Base-by-base conservation (phyloP, 2,888 invertebrate species). In the Bedellia somnulentella region DNA sequence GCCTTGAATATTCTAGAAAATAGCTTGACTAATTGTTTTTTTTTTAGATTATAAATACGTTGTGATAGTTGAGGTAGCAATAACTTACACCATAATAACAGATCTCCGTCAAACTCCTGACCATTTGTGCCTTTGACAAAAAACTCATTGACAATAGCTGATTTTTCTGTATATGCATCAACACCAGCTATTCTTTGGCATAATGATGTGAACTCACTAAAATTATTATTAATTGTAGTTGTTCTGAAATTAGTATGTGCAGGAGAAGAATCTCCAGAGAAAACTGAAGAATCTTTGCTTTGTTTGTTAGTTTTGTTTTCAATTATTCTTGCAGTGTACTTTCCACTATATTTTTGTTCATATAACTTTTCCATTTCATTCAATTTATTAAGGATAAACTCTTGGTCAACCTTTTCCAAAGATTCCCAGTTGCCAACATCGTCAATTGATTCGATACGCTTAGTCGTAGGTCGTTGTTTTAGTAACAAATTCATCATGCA, bases 41-140 rank as follows among this genome's bases (percentile, higher is more conserved):
- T 93, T 70, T 93, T 92, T 28, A 97, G 68, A 70, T 96, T 95
- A 55, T 95, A 97, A 17, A 94, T 83, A 36, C 91, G 77, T 56
- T 93, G 92, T 9, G 84, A 80, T 15, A 86, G 86, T 27, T 85
- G 87, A 0, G 95, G 96, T 29, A 96, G 64, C 13, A 96, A 61
- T 39, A 94, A 61, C 46, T 87, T 86, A 52, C 92, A 83, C 89
- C 93, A 88, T 24, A 93, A 64, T 25, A 81, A 71, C 15, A 89
- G 54, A 57, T 94, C 86, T 2, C 94, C 89, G 47, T 85, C 79
- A 51, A 91, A 94, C 6, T 78, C 70, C 21, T 70, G 81, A 47
- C 80, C 62, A 55, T 80, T 75, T 10, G 62, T 58, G 2, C 83
- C 83, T 46, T 80, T 79, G 2, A 70, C 78, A 27, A 93, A 84